Conservation (phyloP, 2,797 vertebrate species). For the Peromyscus melanophrys region DNA sequence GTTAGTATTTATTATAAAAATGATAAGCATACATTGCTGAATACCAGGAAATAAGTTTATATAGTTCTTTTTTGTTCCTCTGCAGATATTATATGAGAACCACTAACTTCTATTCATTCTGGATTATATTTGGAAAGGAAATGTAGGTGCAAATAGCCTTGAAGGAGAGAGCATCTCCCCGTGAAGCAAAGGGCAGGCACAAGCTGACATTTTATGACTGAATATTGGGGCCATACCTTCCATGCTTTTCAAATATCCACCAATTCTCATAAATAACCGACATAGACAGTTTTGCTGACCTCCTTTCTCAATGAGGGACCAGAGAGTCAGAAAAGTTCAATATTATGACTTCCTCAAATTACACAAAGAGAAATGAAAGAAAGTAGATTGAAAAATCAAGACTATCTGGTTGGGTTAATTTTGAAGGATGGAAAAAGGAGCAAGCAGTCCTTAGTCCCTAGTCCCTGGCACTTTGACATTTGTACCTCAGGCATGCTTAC, state of each 20-base stretch:
- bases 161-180: background rate
- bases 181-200: background rate
- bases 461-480: background rate
- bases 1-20: background rate
- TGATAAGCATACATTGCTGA: background rate
- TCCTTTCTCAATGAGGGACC: background rate
- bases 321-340: background rate
- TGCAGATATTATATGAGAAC: background rate
- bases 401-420: background rate
- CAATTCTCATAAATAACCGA: background rate
- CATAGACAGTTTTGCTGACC: no score
- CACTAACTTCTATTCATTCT: background rate
- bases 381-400: background rate
- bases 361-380: background rate
- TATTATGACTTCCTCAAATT: background rate
- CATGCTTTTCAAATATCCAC: background rate
- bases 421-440: background rate
- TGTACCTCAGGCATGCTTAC: background rate
- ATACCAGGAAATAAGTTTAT: background rate
- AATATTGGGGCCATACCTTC: background rate
- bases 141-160: background rate
- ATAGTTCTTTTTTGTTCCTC: background rate
- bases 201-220: accelerated
- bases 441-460: background rate
- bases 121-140: background rate